Evolutionary conservation across 2,113 vertebrate genomes (phyloP).

Genomic region (Apistogramma diplotaenia): DNA sequence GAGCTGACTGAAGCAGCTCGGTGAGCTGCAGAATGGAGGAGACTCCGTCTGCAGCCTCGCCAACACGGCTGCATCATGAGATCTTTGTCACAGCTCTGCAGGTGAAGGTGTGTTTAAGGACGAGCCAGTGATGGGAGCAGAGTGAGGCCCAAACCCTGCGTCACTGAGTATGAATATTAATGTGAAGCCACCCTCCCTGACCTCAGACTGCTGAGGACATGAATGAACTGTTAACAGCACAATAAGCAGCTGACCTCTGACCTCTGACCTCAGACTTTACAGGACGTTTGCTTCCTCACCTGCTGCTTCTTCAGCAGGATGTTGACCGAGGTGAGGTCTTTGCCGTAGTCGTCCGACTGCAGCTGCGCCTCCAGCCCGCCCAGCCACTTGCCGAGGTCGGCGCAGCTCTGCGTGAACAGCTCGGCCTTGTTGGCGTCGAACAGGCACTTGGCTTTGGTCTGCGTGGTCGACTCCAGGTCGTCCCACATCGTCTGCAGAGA

Average conservation of each 20-base stretch:
- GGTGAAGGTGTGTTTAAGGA: too few relatives aligned
- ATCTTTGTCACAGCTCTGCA: too few relatives aligned
- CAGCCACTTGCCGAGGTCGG: conserved; percentile 96
- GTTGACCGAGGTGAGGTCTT: conserved; percentile 97
- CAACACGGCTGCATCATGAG: too few relatives aligned
- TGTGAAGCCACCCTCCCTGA: not conserved
- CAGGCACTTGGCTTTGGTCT: conserved; percentile 96
- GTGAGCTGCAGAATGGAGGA: too few relatives aligned
- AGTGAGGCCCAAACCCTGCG: not conserved
- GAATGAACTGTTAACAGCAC: too few relatives aligned
- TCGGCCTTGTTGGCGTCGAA: conserved; percentile 98
- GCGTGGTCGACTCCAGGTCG: conserved; percentile 93
- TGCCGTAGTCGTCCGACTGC: conserved; percentile 94
- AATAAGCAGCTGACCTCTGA: too few relatives aligned
- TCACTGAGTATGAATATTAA: not conserved
- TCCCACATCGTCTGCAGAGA: conserved; percentile 90
- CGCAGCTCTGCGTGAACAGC: conserved; percentile 98
- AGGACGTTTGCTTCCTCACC: conserved; percentile 63
- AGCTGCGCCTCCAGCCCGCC: conserved; percentile 89
- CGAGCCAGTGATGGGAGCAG: too few relatives aligned
- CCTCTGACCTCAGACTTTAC: too few relatives aligned
- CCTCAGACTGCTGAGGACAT: fast-evolving
- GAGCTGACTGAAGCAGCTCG: too few relatives aligned
- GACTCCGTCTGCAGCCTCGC: too few relatives aligned
- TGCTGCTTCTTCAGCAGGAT: conserved; percentile 98